Percentiles rank a stretch among this genome's conserved stretches.
phyloP scores from a whole-genome alignment of 2,888 invertebrate species.

The Acronicta alni region DNA sequence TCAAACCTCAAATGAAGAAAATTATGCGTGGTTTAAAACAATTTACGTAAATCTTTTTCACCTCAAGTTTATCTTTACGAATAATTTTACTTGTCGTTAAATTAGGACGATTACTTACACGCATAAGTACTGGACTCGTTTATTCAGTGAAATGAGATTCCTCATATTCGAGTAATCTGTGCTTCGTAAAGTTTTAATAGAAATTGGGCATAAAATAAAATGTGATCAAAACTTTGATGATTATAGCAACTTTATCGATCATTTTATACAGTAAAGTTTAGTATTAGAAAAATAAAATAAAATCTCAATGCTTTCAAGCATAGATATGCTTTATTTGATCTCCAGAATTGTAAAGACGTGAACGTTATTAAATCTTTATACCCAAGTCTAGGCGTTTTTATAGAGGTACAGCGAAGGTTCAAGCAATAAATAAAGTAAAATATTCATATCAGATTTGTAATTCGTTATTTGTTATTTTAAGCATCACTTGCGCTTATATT shows the following conservation, averaged over 20 bases:
- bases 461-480: too few species aligned
- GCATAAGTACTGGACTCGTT: slow-evolving; percentile 18
- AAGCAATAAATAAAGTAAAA: neutral
- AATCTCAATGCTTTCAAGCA: neutral
- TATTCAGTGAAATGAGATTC: slow-evolving; percentile 27
- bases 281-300: slow-evolving; percentile 12
- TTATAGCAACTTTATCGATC: slow-evolving; percentile 31
- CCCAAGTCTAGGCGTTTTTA: neutral
- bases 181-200: slow-evolving; percentile 38
- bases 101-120: slow-evolving; percentile 8
- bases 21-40: neutral
- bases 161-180: slow-evolving; percentile 12
- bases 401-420: neutral
- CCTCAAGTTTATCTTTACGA: neutral
- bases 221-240: slow-evolving; percentile 35
- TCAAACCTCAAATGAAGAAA: neutral
- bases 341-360: neutral
- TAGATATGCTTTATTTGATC: neutral
- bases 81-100: neutral
- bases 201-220: slow-evolving; percentile 42
- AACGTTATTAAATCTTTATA: slow-evolving; percentile 1
- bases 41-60: slow-evolving; percentile 8
- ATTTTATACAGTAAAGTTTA: slow-evolving; percentile 22
- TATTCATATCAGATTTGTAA: too few species aligned
- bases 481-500: too few species aligned